phyloP scores from a whole-genome alignment of 2,888 invertebrate genomes.

The Serrognathus titanus region DNA sequence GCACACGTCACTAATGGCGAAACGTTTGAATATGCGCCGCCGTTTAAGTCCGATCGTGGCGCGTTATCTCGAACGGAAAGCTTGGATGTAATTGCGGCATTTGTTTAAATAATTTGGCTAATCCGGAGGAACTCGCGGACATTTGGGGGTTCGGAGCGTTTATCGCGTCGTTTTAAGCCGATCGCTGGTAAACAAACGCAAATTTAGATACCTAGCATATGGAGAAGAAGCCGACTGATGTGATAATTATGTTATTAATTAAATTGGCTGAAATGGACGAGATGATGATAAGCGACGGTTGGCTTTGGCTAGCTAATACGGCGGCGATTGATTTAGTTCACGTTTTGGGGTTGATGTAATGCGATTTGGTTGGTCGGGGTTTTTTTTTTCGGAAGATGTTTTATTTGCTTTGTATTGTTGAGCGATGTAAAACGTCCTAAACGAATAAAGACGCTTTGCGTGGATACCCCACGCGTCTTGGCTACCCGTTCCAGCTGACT shows the following conservation, averaged over 20 bases:
- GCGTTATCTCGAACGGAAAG: too few relatives aligned
- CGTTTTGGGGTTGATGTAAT: not conserved
- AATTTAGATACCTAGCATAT: conserved; percentile 11
- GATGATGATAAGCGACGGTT: not conserved
- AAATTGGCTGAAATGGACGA: not conserved
- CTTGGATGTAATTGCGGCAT: too few relatives aligned
- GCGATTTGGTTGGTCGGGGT: not conserved
- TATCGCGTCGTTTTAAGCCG: too few relatives aligned
- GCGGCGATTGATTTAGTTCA: too few relatives aligned
- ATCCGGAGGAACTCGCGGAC: too few relatives aligned
- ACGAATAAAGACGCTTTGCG: too few relatives aligned
- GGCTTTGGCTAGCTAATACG: not conserved
- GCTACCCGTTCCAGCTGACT: conserved; percentile 42
- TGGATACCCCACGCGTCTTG: conserved; percentile 42
- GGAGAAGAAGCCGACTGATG: conserved; percentile 1
- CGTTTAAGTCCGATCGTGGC: too few relatives aligned
- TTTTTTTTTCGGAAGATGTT: conserved; percentile 5
- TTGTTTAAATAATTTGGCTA: too few relatives aligned
- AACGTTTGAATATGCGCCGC: too few relatives aligned
- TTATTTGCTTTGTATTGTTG: not conserved
- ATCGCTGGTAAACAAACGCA: not conserved
- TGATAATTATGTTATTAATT: conserved; percentile 2
- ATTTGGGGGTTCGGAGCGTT: too few relatives aligned
- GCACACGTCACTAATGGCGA: conserved; percentile 16
- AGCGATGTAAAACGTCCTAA: too few relatives aligned